Evolutionary conservation across 2,113 vertebrate species (phyloP).

Genomic region (Chrysemys picta): DNA sequence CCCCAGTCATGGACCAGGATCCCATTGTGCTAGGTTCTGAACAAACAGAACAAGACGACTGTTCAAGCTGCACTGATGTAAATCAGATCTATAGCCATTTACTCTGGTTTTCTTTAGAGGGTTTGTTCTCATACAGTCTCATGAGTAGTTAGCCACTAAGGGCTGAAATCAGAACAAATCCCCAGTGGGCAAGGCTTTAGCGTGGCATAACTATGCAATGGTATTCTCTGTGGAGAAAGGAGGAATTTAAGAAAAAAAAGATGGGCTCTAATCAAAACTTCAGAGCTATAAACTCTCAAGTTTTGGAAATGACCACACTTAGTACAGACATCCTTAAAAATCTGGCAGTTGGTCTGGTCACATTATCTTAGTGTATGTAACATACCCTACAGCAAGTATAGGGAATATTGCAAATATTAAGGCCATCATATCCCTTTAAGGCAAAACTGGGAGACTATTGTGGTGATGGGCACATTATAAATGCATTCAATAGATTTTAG

Average conservation of each 20-base stretch:
- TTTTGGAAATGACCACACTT: neutral
- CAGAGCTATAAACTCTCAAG: neutral
- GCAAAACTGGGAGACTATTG: fast-evolving
- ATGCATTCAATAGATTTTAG: fast-evolving
- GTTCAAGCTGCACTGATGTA: neutral
- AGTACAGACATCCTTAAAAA: neutral
- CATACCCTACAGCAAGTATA: fast-evolving
- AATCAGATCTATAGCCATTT: neutral
- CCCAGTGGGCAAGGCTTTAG: fast-evolving
- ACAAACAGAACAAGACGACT: neutral
- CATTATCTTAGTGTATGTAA: fast-evolving
- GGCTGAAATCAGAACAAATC: neutral
- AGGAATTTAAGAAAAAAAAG: neutral
- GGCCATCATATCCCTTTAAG: fast-evolving
- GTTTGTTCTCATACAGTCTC: neutral
- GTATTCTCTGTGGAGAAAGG: fast-evolving
- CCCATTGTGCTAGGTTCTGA: neutral
- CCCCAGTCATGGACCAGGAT: fast-evolving
- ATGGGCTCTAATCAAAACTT: fast-evolving
- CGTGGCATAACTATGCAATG: neutral
- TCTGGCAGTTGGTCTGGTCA: neutral
- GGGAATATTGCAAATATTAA: neutral
- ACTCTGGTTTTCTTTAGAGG: neutral
- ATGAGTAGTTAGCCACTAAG: fast-evolving
- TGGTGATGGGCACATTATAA: neutral